A percentile compares a stretch with the other conserved stretches of the same genome.
Evolutionary conservation across 2,113 vertebrate genomes (phyloP).

Genomic region (Leucosticte australis): DNA sequence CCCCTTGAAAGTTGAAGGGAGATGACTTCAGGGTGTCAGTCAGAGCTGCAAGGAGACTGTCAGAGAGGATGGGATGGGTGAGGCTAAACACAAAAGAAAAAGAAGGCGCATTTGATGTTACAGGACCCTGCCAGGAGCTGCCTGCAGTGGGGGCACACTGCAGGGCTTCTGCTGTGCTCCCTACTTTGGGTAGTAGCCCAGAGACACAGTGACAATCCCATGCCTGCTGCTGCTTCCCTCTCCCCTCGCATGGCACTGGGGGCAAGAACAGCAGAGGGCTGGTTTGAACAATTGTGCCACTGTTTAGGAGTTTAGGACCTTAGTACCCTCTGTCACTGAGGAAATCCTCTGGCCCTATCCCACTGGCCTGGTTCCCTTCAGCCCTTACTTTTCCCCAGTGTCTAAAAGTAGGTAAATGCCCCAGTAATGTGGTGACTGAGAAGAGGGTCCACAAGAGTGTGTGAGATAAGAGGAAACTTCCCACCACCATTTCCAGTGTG

Average conservation of each 20-base stretch:
- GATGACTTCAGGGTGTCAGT: slow-evolving; percentile 20
- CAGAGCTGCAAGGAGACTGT: background rate
- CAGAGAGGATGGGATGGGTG: background rate
- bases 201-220: background rate
- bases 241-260: accelerated
- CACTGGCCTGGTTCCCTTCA: background rate
- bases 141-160: background rate
- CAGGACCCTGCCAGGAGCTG: background rate
- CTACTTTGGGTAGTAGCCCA: background rate
- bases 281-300: background rate
- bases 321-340: background rate
- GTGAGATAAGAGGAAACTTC: background rate
- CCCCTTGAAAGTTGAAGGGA: slow-evolving; percentile 18
- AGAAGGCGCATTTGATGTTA: background rate
- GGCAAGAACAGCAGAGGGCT: background rate
- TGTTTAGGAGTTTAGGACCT: background rate
- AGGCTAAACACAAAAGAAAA: slow-evolving; percentile 34
- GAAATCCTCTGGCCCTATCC: background rate
- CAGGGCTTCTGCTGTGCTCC: background rate
- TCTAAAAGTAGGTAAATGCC: background rate
- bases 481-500: background rate
- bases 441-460: background rate
- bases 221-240: background rate
- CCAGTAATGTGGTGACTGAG: background rate
- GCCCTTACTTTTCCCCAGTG: background rate